phyloP scores from a whole-genome alignment of 2,797 vertebrate genomes.

The Remorina albescens region DNA sequence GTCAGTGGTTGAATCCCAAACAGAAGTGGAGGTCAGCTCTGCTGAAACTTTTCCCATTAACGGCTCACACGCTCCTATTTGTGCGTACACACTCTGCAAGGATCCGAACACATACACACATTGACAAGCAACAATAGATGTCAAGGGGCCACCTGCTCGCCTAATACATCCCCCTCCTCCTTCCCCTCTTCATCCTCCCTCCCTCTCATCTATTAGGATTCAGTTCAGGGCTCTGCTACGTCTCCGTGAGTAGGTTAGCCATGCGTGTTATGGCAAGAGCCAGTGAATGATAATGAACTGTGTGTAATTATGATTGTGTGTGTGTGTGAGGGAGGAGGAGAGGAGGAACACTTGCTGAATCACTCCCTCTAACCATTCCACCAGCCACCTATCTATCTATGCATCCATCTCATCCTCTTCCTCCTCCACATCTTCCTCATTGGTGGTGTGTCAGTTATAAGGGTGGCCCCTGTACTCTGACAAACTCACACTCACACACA shows the following conservation, averaged over 20 bases:
- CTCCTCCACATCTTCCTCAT: slow-evolving; percentile 54
- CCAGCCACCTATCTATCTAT: slow-evolving; percentile 47
- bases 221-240: slow-evolving; percentile 76
- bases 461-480: slow-evolving; percentile 75
- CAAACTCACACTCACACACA: slow-evolving; percentile 76
- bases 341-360: slow-evolving; percentile 70
- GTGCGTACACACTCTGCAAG: slow-evolving; percentile 3
- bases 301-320: slow-evolving; percentile 52
- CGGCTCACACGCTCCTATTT: background rate
- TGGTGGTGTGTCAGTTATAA: slow-evolving; percentile 68
- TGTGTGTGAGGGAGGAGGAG: slow-evolving; percentile 34
- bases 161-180: slow-evolving; percentile 45
- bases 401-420: slow-evolving; percentile 45
- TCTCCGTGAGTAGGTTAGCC: slow-evolving; percentile 82
- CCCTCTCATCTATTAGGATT: slow-evolving; percentile 78
- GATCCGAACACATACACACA: slow-evolving; percentile 14
- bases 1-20: slow-evolving; percentile 19
- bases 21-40: background rate
- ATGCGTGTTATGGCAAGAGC: slow-evolving; percentile 80
- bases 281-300: slow-evolving; percentile 85
- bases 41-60: too few relatives aligned
- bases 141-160: slow-evolving; percentile 82
- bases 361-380: slow-evolving; percentile 61
- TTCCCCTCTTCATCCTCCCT: slow-evolving; percentile 41
- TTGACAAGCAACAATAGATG: slow-evolving; percentile 57